phyloP scores from a whole-genome alignment of 2,797 vertebrate species.

The Phrynocephalus vlangalii region DNA sequence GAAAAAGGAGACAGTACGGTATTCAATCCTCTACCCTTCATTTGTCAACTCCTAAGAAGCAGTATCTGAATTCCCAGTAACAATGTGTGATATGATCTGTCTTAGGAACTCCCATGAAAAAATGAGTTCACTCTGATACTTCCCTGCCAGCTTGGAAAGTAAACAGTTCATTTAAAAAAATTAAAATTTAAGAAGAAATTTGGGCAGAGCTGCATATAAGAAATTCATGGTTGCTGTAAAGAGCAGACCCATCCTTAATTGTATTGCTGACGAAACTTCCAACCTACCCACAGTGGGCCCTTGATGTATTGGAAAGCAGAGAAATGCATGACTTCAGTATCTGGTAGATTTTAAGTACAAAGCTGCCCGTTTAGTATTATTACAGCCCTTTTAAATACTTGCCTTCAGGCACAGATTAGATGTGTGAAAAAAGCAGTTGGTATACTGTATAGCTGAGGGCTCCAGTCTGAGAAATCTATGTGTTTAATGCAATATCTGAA shows the following conservation, averaged over 20 bases:
- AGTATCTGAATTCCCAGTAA: background rate
- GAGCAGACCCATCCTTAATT: background rate
- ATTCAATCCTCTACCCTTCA: background rate
- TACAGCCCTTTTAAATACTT: background rate
- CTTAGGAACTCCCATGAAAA: conserved; percentile 16
- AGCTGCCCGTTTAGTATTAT: background rate
- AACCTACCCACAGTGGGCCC: background rate
- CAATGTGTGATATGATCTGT: background rate
- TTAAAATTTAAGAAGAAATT: background rate
- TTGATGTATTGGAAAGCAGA: background rate
- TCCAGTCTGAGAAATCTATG: background rate
- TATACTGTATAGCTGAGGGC: background rate
- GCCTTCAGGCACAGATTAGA: background rate
- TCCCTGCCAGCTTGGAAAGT: conserved; percentile 6
- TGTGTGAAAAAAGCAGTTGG: background rate
- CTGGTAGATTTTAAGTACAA: background rate
- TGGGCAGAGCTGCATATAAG: no score
- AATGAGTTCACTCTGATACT: background rate
- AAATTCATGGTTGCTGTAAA: background rate
- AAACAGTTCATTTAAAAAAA: background rate
- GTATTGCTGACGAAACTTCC: background rate
- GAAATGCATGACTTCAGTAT: background rate
- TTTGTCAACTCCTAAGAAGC: conserved; percentile 17
- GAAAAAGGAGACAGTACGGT: background rate
- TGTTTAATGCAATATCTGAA: background rate